Base-by-base conservation (phyloP, 2,888 invertebrate species). In the Drosophila austrosaltans region DNA sequence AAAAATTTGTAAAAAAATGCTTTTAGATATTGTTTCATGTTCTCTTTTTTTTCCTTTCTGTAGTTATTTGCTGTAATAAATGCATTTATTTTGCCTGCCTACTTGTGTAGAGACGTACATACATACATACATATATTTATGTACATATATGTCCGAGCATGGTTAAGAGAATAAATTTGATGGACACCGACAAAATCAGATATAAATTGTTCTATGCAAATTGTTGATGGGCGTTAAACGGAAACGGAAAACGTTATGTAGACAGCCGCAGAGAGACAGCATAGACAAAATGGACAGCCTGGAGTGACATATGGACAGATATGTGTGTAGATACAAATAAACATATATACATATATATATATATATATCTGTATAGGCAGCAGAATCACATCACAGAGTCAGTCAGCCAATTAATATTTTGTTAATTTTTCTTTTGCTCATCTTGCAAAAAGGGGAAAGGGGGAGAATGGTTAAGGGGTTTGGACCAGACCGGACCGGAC, bases 391-490 rank as follows among this genome's bases (percentile, higher is more conserved):
- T 77, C 74, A 60, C 69, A 66, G 72, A 77, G 74, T 71, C 79
- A 76, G 77, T 75, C 74, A 76, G 77, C 77, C 87, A 87, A 84
- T 87, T 84, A 87, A 80, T 84, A 80, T 82, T 86, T 85, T 75
- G 80, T 79, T 79, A 75, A 82, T 79, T 79, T 75, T 69, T 72
- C 69, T 57, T 60, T 54, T 59, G 22, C 60, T 39, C 42, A 22
- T 53, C 40, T 16, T 16, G 16, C 16, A 16, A 16, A 16, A 16
- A 16, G 16, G 16, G 16, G 16, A 16, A 16, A 16, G 16, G 16
- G 16, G 16, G 16, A 16, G 16, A 16, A 16, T 48, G 22, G 48
- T 22, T 22, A 22, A 3, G 8, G 22, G 22, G 22, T 7, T 4
- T 30, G 28, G 63, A 58, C 30, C 40, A 20, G 32, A 63, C 56